Evolutionary conservation across 2,888 invertebrate species (phyloP), one percentile per base, ranked within the genome.

Genomic region (Malachius bipustulatus): DNA sequence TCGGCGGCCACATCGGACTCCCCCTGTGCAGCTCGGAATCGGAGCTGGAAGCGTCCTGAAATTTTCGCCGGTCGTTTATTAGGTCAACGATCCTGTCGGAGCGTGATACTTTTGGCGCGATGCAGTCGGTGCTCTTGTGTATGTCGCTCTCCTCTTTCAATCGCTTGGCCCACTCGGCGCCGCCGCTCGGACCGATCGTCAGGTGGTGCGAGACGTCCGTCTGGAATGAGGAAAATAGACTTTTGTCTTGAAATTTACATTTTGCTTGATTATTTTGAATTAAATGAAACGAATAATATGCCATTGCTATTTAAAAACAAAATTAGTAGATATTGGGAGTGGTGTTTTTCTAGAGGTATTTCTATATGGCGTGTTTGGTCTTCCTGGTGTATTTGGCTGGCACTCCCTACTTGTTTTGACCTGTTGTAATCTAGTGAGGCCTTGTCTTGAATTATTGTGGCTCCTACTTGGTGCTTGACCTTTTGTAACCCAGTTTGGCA

Each of bases 51-150:
- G 70, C 67, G 37, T 69, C 66, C 48, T 71, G 42, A 16, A 43
- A 41, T n/a, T n/a, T n/a, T n/a, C n/a, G n/a, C n/a, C n/a, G n/a
- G n/a, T n/a, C n/a, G n/a, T n/a, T n/a, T n/a, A n/a, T n/a, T n/a
- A n/a, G n/a, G n/a, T n/a, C n/a, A n/a, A n/a, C n/a, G n/a, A n/a
- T 12, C 10, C 4, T 26, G 26, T 26, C 26, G 10, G 26, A 26
- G 12, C 12, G 26, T 26, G 10, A 11, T 42, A 61, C 71, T 51
- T 71, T 73, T n/a, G 71, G 72, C 10, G 77, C 75, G 49, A 84
- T 79, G 60, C 85, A 85, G 59, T 85, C 85, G 43, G 81, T 82
- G 36, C 85, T 85, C 45, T 71, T 40, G 44, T 54, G 51, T 15
- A 59, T 48, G 13, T 59, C 59, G 11, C 45, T 56, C 47, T 62